Percentiles rank a stretch among this genome's conserved stretches.
Conservation (phyloP, 2,113 vertebrate species). For the Oncorhynchus nerka region DNA sequence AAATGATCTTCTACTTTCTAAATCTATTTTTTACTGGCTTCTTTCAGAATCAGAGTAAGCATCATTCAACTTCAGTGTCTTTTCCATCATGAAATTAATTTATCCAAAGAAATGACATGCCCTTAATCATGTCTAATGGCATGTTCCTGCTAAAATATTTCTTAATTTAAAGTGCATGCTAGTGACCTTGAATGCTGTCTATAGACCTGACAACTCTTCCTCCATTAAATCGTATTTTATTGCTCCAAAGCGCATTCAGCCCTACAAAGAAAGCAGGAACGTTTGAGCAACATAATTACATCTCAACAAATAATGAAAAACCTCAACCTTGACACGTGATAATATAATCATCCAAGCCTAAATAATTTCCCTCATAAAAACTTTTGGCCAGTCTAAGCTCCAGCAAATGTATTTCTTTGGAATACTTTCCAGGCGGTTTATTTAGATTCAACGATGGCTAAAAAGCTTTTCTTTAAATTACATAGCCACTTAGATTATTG, state of each 20-base stretch:
- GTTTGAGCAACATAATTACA: neutral
- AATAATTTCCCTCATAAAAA: neutral
- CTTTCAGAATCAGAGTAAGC: neutral
- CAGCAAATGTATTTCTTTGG: neutral
- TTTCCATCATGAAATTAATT: neutral
- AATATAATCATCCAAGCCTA: neutral
- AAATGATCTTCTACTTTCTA: neutral
- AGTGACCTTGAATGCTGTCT: neutral
- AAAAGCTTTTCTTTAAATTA: constrained; percentile 16
- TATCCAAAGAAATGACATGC: neutral
- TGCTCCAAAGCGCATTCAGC: neutral
- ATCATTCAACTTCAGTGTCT: neutral
- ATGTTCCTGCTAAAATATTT: neutral
- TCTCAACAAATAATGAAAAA: neutral
- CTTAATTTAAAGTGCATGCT: neutral
- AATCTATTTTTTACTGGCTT: neutral
- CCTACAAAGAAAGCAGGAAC: neutral
- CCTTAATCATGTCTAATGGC: neutral
- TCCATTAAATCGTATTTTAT: neutral
- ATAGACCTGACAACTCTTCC: neutral
- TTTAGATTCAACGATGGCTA: neutral
- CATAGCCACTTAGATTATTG: constrained; percentile 9
- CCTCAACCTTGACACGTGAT: neutral
- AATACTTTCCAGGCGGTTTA: neutral
- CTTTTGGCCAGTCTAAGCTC: neutral